Base-by-base conservation (phyloP, 2,888 invertebrate genomes). In the Hipparchia sbordonii region DNA sequence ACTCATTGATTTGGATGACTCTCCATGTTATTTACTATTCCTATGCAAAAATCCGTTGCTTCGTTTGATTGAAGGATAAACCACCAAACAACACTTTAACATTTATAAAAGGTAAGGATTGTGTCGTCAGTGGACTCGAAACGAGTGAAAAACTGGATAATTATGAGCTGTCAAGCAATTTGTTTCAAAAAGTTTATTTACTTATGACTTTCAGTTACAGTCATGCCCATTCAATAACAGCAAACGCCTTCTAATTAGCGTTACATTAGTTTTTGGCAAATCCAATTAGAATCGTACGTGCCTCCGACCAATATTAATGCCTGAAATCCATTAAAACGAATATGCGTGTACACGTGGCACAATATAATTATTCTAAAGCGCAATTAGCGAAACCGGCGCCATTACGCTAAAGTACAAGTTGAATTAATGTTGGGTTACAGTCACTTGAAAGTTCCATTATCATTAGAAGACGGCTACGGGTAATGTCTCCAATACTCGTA, bases 371-470 rank as follows among this genome's bases (percentile, higher is more conserved):
- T 92, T 90, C 89, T 87, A 87, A 89, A 89, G 86, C 84, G 89
- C 92, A 93, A 93, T 93, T 93, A 92, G 92, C 84, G 88, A 90
- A 93, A 93, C 93, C 93, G 86, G 88, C 88, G 87, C 92, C 90
- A 93, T 93, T 92, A 93, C 82, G 83, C 82, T 85, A 84, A 89
- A 89, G 91, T 91, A 89, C 90, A 87, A 89, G 90, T 91, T 87
- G 85, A 91, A 93, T 93, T 93, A 92, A 92, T 92, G 92, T 87
- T 77, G 86, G 92, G 90, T 91, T 90, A 89, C 85, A 91, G 89
- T 91, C 91, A 91, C 90, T 92, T 86, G 89, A 89, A 92, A 90
- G 88, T 91, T 92, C 92, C 92, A 93, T 93, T 93, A 92, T 92
- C 92, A 88, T 93, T 91, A 92, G 87, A 87, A 85, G 57, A 8